phyloP scores from a whole-genome alignment of 2,797 vertebrate species.

The Bradypodion ventrale region DNA sequence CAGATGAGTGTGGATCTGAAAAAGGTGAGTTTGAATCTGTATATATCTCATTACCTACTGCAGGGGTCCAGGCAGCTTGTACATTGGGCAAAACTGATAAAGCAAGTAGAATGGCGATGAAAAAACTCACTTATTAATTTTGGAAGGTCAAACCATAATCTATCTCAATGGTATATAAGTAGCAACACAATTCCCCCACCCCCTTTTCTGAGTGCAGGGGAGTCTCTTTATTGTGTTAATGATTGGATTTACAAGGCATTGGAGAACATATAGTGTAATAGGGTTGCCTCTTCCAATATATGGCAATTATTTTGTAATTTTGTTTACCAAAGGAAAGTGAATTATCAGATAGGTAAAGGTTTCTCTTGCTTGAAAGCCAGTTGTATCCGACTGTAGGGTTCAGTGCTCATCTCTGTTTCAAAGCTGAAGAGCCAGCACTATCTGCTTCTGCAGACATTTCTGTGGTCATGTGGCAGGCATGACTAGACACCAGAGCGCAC shows the following conservation, averaged over 20 bases:
- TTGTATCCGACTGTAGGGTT: no score
- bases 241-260: not conserved
- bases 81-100: not conserved
- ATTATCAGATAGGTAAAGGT: no score
- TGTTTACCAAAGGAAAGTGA: not conserved
- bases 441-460: no score
- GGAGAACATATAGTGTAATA: not conserved
- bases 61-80: not conserved
- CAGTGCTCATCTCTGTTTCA: no score
- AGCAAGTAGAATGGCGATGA: not conserved
- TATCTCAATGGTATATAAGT: not conserved
- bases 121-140: not conserved
- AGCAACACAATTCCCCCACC: not conserved
- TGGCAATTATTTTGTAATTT: not conserved
- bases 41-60: not conserved
- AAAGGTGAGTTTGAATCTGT: slow-evolving; percentile 74
- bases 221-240: not conserved
- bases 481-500: no score
- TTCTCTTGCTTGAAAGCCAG: no score
- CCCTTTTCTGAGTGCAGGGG: no score
- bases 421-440: no score
- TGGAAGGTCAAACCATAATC: not conserved
- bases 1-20: slow-evolving; percentile 89
- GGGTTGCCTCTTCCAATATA: not conserved
- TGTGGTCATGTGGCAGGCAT: no score